A percentile compares a stretch with the other conserved stretches of the same genome.
phyloP scores from a whole-genome alignment of 2,113 vertebrate species.

The Caranx melampygus region DNA sequence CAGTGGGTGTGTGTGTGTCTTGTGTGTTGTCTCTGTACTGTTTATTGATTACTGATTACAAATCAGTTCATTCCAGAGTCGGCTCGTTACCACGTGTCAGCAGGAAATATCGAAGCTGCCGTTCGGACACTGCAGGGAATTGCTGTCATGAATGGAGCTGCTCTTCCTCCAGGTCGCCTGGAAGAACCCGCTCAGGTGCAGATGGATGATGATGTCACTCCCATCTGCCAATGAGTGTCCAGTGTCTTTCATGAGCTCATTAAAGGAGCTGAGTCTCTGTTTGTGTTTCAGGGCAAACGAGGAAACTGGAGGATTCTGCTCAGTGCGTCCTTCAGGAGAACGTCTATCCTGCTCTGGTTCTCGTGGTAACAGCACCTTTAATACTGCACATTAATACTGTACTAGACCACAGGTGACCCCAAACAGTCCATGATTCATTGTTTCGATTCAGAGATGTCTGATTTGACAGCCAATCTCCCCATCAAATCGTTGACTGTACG shows the following conservation, averaged over 20 bases:
- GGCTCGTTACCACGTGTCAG: constrained; percentile 89
- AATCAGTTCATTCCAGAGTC: constrained; percentile 95
- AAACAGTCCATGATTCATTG: no score
- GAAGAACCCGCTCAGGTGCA: constrained; percentile 83
- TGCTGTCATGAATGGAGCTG: constrained; percentile 84
- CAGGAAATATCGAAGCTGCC: constrained; percentile 84
- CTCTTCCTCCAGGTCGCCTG: constrained; percentile 87
- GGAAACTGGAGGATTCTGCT: constrained; percentile 89
- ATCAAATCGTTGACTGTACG: no score
- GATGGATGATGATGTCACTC: no score
- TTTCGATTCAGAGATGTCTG: no score
- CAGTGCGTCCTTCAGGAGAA: constrained; percentile 85
- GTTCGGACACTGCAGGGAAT: constrained; percentile 86
- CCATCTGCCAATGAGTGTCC: no score
- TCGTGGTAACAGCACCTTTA: constrained; percentile 88
- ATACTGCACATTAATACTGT: no score
- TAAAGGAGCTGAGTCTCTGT: no score
- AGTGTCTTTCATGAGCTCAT: no score
- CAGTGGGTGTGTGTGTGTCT: no score
- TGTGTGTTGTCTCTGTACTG: neutral
- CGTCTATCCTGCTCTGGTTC: constrained; percentile 92
- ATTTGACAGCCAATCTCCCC: no score
- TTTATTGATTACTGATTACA: constrained; percentile 2
- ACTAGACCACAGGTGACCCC: no score
- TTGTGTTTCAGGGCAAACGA: constrained; percentile 81